phyloP scores from a whole-genome alignment of 2,888 invertebrate species.

The Doris montereyensis region DNA sequence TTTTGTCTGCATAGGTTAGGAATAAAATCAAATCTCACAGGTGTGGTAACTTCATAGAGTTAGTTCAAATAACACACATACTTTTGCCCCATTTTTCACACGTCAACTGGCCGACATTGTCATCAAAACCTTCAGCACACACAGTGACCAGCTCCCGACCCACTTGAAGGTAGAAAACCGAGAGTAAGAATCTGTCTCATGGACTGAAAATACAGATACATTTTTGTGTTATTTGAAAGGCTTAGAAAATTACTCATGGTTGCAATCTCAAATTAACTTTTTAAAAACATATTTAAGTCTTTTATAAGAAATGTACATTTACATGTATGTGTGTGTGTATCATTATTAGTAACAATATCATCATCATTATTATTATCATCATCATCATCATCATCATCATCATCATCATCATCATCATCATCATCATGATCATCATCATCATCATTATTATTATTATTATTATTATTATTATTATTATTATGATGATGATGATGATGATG shows the following conservation, averaged over 20 bases:
- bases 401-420: background rate
- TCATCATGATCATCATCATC: background rate
- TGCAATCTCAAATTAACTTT: no score
- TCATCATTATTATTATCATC: background rate
- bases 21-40: no score
- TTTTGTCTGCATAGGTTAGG: no score
- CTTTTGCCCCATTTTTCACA: slow-evolving; percentile 55
- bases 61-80: no score
- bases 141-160: slow-evolving; percentile 44
- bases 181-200: slow-evolving; percentile 31
- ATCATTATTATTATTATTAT: background rate
- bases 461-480: background rate
- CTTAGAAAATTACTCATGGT: no score
- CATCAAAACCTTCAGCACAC: slow-evolving; percentile 52
- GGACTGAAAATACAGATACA: slow-evolving; percentile 44
- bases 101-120: slow-evolving; percentile 45
- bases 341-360: background rate
- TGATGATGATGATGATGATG: background rate
- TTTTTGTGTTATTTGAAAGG: no score
- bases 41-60: no score
- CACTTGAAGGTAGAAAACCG: slow-evolving; percentile 44
- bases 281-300: no score
- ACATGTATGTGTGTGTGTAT: no score
- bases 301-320: no score
- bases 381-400: background rate